Conservation (phyloP, 2,888 invertebrate genomes). For the Meteorus cinctellus region DNA sequence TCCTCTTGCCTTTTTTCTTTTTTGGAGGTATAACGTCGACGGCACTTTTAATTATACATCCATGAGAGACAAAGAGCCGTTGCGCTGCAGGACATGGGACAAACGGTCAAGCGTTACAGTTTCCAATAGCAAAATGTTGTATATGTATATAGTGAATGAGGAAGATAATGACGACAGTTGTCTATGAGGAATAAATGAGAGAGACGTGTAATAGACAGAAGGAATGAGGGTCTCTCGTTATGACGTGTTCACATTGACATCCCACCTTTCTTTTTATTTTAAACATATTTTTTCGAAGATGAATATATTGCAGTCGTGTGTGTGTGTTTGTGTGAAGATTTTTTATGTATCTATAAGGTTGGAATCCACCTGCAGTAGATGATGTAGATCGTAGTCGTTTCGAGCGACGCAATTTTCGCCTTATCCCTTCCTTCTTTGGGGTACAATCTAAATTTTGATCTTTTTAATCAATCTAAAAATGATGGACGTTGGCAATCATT, state of each 20-base stretch:
- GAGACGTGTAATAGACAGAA: neutral
- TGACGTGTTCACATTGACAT: conserved; percentile 16
- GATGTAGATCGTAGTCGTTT: neutral
- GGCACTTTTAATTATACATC: conserved; percentile 66
- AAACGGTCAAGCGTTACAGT: conserved; percentile 21
- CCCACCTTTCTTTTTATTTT: neutral
- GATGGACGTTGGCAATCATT: neutral
- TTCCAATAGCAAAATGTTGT: conserved; percentile 10
- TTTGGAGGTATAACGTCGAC: conserved; percentile 41
- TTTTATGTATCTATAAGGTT: neutral
- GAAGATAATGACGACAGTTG: conserved; percentile 8
- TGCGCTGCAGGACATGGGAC: conserved; percentile 34
- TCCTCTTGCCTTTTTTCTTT: conserved; percentile 45
- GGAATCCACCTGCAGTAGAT: neutral
- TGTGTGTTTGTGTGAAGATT: too few relatives aligned
- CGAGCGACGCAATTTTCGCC: neutral
- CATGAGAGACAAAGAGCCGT: conserved; percentile 60
- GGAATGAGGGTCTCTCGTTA: conserved; percentile 25
- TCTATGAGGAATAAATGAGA: conserved; percentile 14
- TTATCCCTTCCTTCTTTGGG: neutral
- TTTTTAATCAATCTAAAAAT: neutral
- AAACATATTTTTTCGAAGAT: neutral
- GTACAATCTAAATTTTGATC: neutral
- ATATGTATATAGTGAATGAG: conserved; percentile 16
- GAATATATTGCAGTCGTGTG: neutral